Evolutionary conservation across 2,797 vertebrate species (phyloP), one percentile per base, ranked within the genome.

Genomic region (Aldrovandia affinis): DNA sequence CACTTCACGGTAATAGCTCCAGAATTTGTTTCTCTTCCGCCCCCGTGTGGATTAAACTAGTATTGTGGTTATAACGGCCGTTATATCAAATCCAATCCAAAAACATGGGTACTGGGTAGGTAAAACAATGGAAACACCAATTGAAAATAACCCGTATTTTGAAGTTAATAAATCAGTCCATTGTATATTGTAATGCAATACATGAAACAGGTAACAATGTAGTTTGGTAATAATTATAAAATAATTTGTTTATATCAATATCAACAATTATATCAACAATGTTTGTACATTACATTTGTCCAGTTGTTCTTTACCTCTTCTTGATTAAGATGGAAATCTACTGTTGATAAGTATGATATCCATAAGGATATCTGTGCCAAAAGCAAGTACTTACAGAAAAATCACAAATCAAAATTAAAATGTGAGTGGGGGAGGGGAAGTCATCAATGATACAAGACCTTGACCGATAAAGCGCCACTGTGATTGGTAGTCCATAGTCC

Each of bases 401-500:
- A 83, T 88, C 57, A 86, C 89, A 63, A 84, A 44, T 47, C 10
- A 68, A 63, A 80, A 25, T 82, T 10, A 63, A 77, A 78, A 39
- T n/a, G 63, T 5, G 30, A 42, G 80, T 63, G 81, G 78, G 83
- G 70, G 85, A 91, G 65, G 83, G 85, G 90, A 70, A 88, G 85
- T 84, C 85, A 85, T 87, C 90, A 89, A 92, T 94, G 91, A 95
- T 94, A 91, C 89, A 88, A 86, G 89, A 65, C 84, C 88, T 90
- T 88, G 90, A 90, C 85, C 82, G 87, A 91, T 91, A 89, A 90
- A 78, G 47, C 70, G 86, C 85, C 79, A 83, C 77, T 83, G 85
- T 78, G 88, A 92, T 89, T 83, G 33, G 78, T 25, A 54, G 92
- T 94, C 91, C 92, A 94, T 95, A 95, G 95, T 95, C 89, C 94